A percentile compares a stretch with the other conserved stretches of the same genome.
phyloP scores from a whole-genome alignment of 37 sponge, comb jelly and placozoan genomes.

The Ianthella basta region DNA sequence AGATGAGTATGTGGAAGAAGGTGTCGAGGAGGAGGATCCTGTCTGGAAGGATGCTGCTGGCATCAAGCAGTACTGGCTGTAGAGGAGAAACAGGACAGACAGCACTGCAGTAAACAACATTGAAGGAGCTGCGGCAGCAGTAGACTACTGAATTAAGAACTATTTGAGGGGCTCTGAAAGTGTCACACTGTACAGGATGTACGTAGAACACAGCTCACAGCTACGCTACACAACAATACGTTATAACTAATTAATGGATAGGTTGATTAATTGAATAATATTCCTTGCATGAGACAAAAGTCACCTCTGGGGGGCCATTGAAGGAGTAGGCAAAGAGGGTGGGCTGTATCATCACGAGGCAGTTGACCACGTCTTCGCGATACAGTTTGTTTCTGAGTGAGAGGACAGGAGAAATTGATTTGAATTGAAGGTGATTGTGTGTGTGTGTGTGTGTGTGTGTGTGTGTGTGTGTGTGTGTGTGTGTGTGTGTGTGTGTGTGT shows the following conservation, averaged over 20 bases:
- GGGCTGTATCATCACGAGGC: conserved; percentile 97
- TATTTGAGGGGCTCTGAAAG: no score
- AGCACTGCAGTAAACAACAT: neutral
- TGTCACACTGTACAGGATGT: no score
- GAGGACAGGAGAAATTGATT: neutral
- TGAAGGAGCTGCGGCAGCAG: no score
- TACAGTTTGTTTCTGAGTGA: conserved; percentile 85
- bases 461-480: no score
- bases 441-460: no score
- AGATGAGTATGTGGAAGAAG: conserved; percentile 98
- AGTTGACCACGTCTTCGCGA: conserved; percentile 90
- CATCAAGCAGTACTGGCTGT: conserved; percentile 97
- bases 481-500: neutral
- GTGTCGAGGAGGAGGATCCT: conserved; percentile 96
- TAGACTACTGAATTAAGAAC: no score
- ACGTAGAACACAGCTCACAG: no score
- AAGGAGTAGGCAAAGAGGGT: conserved; percentile 96
- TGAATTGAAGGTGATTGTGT: no score
- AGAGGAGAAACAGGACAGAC: neutral
- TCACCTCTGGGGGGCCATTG: conserved; percentile 95
- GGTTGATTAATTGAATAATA: no score
- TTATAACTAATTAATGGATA: no score
- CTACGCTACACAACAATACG: no score
- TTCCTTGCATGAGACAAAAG: no score
- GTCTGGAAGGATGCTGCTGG: conserved; percentile 90